Conservation (phyloP, 2,113 vertebrate species). For the Regulus satrapa region DNA sequence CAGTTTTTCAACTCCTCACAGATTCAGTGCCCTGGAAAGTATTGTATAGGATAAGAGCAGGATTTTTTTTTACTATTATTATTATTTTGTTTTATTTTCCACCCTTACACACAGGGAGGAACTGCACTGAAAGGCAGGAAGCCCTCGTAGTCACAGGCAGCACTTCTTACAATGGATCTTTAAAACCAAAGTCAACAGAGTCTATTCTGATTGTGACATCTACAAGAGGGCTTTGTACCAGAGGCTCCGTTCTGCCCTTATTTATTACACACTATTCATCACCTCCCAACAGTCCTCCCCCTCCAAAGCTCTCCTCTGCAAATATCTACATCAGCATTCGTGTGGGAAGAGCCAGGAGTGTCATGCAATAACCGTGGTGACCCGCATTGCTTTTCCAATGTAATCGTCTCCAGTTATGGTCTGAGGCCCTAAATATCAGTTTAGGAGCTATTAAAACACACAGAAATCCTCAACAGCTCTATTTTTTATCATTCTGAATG, state of each 20-base stretch:
- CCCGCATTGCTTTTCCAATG: not conserved
- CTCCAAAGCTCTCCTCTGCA: not conserved
- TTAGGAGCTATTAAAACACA: not conserved
- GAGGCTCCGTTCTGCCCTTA: not conserved
- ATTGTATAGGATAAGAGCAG: not conserved
- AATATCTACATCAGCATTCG: not conserved
- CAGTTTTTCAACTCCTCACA: not conserved
- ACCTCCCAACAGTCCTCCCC: not conserved
- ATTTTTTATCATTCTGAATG: not conserved
- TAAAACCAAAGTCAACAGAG: not conserved
- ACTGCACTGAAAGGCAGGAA: not conserved
- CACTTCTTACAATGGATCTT: not conserved
- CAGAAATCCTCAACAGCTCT: not conserved
- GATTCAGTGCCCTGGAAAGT: not conserved
- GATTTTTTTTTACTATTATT: not conserved
- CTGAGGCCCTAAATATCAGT: not conserved
- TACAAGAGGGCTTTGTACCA: constrained; percentile 20
- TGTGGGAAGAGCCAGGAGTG: not conserved
- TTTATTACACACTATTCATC: constrained; percentile 5
- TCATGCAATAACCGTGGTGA: not conserved
- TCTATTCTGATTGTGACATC: not conserved
- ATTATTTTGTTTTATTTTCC: not conserved
- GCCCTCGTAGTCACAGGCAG: not conserved
- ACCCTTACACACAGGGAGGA: not conserved
- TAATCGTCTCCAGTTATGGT: not conserved